A percentile compares a stretch with the other conserved stretches of the same genome.
These are phyloP conservation scores for Pogonomyrmex californicus DNA, from an alignment of 1,140 invertebrate species.

Conservation along the genomic window DNA sequence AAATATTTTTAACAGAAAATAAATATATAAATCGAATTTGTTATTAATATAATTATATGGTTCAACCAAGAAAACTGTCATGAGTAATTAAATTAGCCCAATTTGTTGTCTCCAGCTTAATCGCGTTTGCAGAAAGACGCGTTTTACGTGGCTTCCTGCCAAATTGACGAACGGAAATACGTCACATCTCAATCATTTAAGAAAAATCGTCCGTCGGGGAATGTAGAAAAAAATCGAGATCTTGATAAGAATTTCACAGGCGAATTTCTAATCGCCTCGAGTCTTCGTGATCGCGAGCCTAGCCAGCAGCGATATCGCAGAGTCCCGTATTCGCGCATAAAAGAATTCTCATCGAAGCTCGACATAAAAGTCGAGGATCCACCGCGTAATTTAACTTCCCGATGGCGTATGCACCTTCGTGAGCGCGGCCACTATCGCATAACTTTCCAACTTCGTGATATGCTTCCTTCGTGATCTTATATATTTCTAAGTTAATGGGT, in stretches of 20 bases:
- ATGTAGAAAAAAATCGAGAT: not conserved
- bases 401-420: slow-evolving; percentile 49
- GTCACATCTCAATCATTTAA: not conserved
- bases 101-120: not conserved
- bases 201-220: slow-evolving; percentile 3
- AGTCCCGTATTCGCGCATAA: slow-evolving; percentile 39
- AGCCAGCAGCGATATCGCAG: slow-evolving; percentile 48
- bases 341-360: slow-evolving; percentile 38
- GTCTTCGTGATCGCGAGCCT: slow-evolving; percentile 16
- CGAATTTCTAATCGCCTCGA: slow-evolving; percentile 14
- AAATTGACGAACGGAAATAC: not conserved
- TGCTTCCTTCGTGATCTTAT: slow-evolving; percentile 69
- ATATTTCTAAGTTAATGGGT: slow-evolving; percentile 67
- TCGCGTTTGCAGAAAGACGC: not conserved
- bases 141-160: not conserved
- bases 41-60: not conserved
- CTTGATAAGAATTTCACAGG: not conserved
- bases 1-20: not conserved
- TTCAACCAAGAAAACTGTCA: not conserved
- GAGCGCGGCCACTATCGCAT: slow-evolving; percentile 58
- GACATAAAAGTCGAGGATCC: slow-evolving; percentile 49
- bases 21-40: not conserved
- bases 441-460: slow-evolving; percentile 62
- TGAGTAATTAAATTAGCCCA: not conserved
- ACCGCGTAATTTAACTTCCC: slow-evolving; percentile 53